Evolutionary conservation across 2,797 vertebrate species (phyloP).

Genomic region (Sebastes oblongus): DNA sequence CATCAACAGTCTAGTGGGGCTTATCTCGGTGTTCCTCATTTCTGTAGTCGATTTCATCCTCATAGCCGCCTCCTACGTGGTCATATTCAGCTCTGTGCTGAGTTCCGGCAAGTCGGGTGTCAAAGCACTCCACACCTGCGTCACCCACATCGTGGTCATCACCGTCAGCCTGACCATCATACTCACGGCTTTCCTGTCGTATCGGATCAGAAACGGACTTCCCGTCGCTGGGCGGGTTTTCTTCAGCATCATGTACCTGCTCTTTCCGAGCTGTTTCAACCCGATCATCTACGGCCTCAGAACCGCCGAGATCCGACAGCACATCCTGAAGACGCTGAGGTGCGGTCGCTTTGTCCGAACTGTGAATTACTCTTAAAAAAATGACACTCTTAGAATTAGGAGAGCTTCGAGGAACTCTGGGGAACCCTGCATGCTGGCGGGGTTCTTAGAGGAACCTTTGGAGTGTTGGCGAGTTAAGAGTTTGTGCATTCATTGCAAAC

Average conservation of each 20-base stretch:
- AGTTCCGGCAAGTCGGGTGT: constrained; percentile 39
- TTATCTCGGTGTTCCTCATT: constrained; percentile 41
- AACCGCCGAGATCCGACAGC: constrained; percentile 34
- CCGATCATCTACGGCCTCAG: constrained; percentile 56
- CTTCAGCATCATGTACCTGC: constrained; percentile 49
- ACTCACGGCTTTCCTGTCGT: constrained; percentile 59
- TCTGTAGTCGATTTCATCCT: constrained; percentile 65
- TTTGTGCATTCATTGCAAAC: too few species aligned
- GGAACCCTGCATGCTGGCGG: too few species aligned
- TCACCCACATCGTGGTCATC: constrained; percentile 76
- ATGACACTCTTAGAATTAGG: too few species aligned
- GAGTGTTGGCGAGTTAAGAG: too few species aligned
- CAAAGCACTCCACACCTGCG: constrained; percentile 74
- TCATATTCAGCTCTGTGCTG: constrained; percentile 69
- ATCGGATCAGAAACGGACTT: constrained; percentile 57
- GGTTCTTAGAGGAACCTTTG: too few species aligned
- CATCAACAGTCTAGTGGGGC: constrained; percentile 60
- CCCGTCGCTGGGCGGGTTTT: constrained; percentile 34
- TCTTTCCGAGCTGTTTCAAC: constrained; percentile 46
- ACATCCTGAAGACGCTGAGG: constrained; percentile 29
- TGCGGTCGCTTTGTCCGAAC: not conserved
- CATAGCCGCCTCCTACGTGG: constrained; percentile 66
- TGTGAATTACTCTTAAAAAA: not conserved
- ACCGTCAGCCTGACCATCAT: constrained; percentile 44
- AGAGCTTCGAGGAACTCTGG: too few species aligned